Evolutionary conservation across 2,797 vertebrate genomes (phyloP), one percentile per base, ranked within the genome.

Genomic region (Falco concolor): DNA sequence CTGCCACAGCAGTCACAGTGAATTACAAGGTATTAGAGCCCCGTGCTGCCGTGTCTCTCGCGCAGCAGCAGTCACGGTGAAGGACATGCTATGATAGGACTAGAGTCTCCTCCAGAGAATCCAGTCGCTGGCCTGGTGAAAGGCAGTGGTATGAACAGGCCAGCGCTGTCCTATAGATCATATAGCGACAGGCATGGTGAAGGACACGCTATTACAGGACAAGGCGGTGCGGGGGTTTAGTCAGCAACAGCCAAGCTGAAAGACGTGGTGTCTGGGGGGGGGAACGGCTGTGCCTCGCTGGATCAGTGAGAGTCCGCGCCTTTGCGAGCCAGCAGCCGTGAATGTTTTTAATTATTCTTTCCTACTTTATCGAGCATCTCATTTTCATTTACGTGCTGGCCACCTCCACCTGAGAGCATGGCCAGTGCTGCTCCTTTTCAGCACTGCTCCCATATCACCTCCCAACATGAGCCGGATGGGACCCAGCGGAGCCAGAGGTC

Each of bases 1-100:
- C 93, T 94, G 92, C 95, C 93, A 96, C 87, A 91, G 93, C 94
- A 95, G 96, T 95, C 92, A 90, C 84, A 82, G 90, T 95, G 95
- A 96, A 96, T 97, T 96, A 96, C 95, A 94, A 94, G 93, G 94
- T 89, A 90, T 94, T 90, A 92, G 93, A 96, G 86, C 93, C 95
- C 93, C 60, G 25, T 1, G 70, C 89, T n/a, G 78, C 93, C 49
- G 60, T 44, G 95, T 61, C 89, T 76, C 89, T 74, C 54, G 18
- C 25, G 67, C 87, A 89, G 95, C 84, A 92, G 92, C 93, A 95
- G 96, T 94, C 95, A 94, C 63, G 85, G 87, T 94, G 96, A 96
- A 96, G 96, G 96, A 96, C 95, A 84, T 76, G 96, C 91, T 88
- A 70, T 82, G 93, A 96, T 69, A 95, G 96, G 95, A 95, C 94